Evolutionary conservation across 37 sponge, comb jelly and placozoan genomes (phyloP).

Genomic region (Agelas oroides): DNA sequence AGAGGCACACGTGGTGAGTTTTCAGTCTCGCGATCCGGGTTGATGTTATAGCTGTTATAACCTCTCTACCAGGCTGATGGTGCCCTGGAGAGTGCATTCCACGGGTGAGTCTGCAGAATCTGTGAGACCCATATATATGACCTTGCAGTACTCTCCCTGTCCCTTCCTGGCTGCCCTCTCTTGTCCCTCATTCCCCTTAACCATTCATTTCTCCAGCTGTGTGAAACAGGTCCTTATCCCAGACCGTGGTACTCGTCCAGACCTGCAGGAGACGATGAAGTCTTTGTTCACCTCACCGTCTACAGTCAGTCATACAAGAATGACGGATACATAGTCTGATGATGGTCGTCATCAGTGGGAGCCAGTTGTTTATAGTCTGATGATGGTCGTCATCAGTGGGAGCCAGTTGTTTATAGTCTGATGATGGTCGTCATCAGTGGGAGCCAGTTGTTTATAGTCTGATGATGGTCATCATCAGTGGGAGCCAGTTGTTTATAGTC

Average conservation of each 20-base stretch:
- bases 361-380: background rate
- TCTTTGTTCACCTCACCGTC: conserved; percentile 44
- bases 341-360: background rate
- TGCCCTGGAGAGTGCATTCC: conserved; percentile 51
- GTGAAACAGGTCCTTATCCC: conserved; percentile 62
- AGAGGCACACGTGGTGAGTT: conserved; percentile 20
- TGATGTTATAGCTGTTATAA: background rate
- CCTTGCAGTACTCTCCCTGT: too few relatives aligned
- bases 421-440: background rate
- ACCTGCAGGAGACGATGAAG: conserved; percentile 47
- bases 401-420: background rate
- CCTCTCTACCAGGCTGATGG: background rate
- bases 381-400: background rate
- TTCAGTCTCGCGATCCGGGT: too few relatives aligned
- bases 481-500: too few relatives aligned
- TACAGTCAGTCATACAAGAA: conserved; percentile 19
- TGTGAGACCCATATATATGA: background rate
- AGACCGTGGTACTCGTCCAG: conserved; percentile 7
- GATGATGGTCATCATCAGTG: background rate
- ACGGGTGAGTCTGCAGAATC: conserved; percentile 26
- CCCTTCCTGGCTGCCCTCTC: too few relatives aligned
- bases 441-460: background rate
- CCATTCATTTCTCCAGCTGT: conserved; percentile 40
- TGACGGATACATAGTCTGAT: background rate
- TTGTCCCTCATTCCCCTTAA: too few relatives aligned